Evolutionary conservation across 2,113 vertebrate species (phyloP), one percentile per base, ranked within the genome.

Genomic region (Cryptoleucopteryx plumbea): DNA sequence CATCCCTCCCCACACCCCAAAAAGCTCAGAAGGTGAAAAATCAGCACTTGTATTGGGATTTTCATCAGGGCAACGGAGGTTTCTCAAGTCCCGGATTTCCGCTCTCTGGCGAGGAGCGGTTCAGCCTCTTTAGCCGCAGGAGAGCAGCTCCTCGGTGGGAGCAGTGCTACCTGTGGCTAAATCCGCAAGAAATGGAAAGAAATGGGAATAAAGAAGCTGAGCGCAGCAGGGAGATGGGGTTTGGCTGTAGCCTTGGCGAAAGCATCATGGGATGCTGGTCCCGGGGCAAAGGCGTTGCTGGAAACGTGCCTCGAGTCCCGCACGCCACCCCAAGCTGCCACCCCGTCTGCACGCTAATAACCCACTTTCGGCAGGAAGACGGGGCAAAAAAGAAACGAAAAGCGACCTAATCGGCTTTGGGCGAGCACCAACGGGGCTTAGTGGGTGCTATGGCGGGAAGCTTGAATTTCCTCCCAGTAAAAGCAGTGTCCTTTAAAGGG

Each of bases 71-170:
- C 47, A 50, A 16, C 12, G 56, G 16, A 50, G 32, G 26, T 81
- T 85, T n/a, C 74, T 81, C 55, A 45, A 34, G 14, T 71, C 45
- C 36, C 9, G 6, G 2, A 10, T 77, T 95, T 62, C 74, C 56
- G 1, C 84, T 86, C 27, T 58, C 59, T 3, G 1, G 7, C 1
- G 4, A 47, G 48, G 32, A 75, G 42, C 2, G 0, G 3, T 20
- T 62, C 59, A 32, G 56, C 27, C 17, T 45, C n/a, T 21, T 92
- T 20, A 70, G 78, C 80, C 0, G 2, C 47, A 5, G 80, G 66
- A 70, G 34, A 72, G 77, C 78, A 26, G 47, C 42, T 65, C 58
- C 12, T 22, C 13, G 34, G 26, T 52, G 34, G 48, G 34, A 45
- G 23, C 82, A 4, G 56, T 2, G 1, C 62, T 21, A 25, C 58